Percentiles rank a stretch among this genome's conserved stretches.
Evolutionary conservation across 2,888 invertebrate genomes (phyloP).

Genomic region (Thereva unica): DNA sequence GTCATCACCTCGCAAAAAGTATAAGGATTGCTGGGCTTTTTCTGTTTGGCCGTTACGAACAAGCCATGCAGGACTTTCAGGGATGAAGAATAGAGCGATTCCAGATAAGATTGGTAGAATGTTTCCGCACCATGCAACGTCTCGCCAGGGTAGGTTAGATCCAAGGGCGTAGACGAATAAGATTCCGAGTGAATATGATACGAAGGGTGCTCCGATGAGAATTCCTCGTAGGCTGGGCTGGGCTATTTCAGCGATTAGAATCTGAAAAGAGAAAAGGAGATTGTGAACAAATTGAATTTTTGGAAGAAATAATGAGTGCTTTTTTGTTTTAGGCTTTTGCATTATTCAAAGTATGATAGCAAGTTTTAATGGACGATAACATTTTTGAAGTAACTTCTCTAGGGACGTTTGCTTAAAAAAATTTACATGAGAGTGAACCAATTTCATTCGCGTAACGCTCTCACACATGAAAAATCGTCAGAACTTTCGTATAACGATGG

Average conservation of each 20-base stretch:
- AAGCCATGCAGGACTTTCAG: slow-evolving; percentile 78
- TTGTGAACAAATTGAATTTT: not conserved
- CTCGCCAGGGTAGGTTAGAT: slow-evolving; percentile 69
- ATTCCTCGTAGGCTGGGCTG: slow-evolving; percentile 72
- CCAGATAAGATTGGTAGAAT: slow-evolving; percentile 66
- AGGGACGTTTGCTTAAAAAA: too few relatives aligned
- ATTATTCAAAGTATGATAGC: too few relatives aligned
- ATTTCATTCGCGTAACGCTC: too few relatives aligned
- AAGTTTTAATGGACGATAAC: too few relatives aligned
- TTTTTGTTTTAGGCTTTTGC: too few relatives aligned
- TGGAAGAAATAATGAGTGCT: too few relatives aligned
- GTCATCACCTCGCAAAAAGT: slow-evolving; percentile 66
- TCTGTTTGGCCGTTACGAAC: slow-evolving; percentile 64
- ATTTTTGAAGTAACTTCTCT: too few relatives aligned
- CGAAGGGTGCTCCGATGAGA: slow-evolving; percentile 72
- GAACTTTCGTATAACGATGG: too few relatives aligned
- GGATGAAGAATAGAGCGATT: slow-evolving; percentile 66
- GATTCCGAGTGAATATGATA: slow-evolving; percentile 76
- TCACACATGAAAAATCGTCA: too few relatives aligned
- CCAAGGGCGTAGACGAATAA: slow-evolving; percentile 74
- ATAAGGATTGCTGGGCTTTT: slow-evolving; percentile 63
- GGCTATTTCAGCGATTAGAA: slow-evolving; percentile 75
- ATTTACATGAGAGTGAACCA: too few relatives aligned
- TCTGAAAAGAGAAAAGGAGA: slow-evolving; percentile 59
- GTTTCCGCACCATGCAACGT: slow-evolving; percentile 68